Percentiles rank a stretch among this genome's conserved stretches.
phyloP scores from a whole-genome alignment of 2,888 invertebrate genomes.

The Encarsia formosa region DNA sequence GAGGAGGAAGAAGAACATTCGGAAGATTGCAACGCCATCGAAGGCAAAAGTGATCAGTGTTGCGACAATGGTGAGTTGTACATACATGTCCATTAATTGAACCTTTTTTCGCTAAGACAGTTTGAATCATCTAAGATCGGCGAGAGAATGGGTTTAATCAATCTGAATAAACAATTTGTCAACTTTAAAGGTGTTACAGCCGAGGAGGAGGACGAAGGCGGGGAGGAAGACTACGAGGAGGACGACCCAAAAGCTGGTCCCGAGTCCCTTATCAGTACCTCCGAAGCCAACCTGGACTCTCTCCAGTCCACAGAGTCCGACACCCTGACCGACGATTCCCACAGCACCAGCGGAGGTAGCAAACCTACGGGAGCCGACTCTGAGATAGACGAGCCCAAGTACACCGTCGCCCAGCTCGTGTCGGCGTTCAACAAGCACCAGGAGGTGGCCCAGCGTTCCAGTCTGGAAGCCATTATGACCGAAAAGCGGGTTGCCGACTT shows the following conservation, averaged over 20 bases:
- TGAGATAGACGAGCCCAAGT: conserved; percentile 49
- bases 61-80: background rate
- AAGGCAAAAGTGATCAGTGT: conserved; percentile 1
- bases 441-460: conserved; percentile 51
- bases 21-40: conserved; percentile 2
- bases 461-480: conserved; percentile 51
- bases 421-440: conserved; percentile 54
- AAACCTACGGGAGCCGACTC: conserved; percentile 36
- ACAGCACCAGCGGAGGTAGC: conserved; percentile 40
- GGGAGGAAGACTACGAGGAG: too few relatives aligned
- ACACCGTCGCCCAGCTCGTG: conserved; percentile 52
- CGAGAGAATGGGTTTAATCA: too few relatives aligned
- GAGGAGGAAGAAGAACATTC: background rate
- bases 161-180: too few relatives aligned
- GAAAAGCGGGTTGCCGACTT: conserved; percentile 47
- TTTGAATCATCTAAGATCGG: too few relatives aligned
- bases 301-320: conserved; percentile 48
- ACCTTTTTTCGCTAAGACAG: too few relatives aligned
- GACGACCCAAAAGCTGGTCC: conserved; percentile 29
- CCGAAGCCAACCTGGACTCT: conserved; percentile 46
- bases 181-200: too few relatives aligned
- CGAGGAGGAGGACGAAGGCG: background rate
- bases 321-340: conserved; percentile 48
- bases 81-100: too few relatives aligned
- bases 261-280: conserved; percentile 26